A percentile compares a stretch with the other conserved stretches of the same genome.
Evolutionary conservation across 1,140 invertebrate genomes (phyloP).

Genomic region (Zeugodacus cucurbitae): DNA sequence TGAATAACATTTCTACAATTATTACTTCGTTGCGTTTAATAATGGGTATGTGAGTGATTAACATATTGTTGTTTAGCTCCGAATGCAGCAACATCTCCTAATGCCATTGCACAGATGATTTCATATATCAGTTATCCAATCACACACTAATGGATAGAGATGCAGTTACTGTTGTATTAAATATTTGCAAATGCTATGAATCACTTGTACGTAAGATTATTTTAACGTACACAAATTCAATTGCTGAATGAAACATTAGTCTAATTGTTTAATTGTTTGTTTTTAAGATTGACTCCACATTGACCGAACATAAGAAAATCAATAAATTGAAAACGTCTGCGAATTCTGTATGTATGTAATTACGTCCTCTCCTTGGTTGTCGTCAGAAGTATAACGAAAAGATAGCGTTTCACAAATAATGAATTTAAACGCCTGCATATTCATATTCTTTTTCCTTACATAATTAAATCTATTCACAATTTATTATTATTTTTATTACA

Average conservation of each 20-base stretch:
- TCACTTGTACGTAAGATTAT: not conserved
- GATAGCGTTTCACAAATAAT: too few relatives aligned
- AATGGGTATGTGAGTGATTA: not conserved
- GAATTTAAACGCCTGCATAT: not conserved
- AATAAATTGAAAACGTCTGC: slow-evolving; percentile 28
- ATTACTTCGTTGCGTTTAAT: not conserved
- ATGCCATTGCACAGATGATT: too few relatives aligned
- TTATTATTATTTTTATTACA: not conserved
- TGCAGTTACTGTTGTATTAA: not conserved
- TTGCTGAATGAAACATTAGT: not conserved
- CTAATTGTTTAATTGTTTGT: not conserved
- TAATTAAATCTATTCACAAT: not conserved
- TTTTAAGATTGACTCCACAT: not conserved
- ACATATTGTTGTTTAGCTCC: not conserved
- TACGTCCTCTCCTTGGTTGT: not conserved
- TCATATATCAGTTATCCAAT: not conserved
- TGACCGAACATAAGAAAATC: slow-evolving; percentile 8
- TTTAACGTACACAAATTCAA: not conserved
- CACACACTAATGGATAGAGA: not conserved
- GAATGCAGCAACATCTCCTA: not conserved
- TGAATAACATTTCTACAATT: not conserved
- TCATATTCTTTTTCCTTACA: not conserved
- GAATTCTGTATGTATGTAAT: not conserved
- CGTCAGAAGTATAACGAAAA: not conserved
- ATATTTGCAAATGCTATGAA: not conserved